Evolutionary conservation across 2,797 vertebrate genomes (phyloP).

Genomic region (Huso huso): DNA sequence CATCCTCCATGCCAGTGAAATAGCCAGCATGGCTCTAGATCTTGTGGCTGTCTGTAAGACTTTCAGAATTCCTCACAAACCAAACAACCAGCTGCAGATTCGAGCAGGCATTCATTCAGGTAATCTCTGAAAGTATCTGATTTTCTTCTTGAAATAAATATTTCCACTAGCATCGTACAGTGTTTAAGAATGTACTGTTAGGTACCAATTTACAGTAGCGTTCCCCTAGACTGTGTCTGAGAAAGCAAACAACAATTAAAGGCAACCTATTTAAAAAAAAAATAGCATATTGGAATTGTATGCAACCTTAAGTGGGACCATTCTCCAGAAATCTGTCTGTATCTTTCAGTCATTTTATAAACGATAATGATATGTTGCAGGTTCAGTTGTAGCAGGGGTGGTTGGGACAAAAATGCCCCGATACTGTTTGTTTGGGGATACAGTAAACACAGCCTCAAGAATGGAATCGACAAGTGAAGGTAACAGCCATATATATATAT

Average conservation of each 20-base stretch:
- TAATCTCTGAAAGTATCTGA: conserved; percentile 24
- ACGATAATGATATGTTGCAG: conserved; percentile 34
- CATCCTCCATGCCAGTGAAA: conserved; percentile 63
- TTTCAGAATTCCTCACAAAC: conserved; percentile 74
- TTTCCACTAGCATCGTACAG: too few relatives aligned
- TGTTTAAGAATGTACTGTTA: too few relatives aligned
- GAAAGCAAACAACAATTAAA: too few relatives aligned
- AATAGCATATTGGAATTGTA: too few relatives aligned
- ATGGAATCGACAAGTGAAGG: conserved; percentile 88
- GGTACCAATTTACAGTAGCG: too few relatives aligned
- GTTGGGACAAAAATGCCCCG: conserved; percentile 88
- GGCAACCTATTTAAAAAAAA: too few relatives aligned
- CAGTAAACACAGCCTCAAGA: conserved; percentile 80
- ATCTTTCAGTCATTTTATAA: too few relatives aligned
- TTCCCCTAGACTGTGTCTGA: too few relatives aligned
- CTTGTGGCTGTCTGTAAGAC: conserved; percentile 64
- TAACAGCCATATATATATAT: conserved; percentile 23
- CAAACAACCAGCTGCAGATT: conserved; percentile 66
- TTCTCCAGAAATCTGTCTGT: too few relatives aligned
- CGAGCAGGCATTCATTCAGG: conserved; percentile 74
- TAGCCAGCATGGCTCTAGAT: conserved; percentile 74
- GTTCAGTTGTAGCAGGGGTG: conserved; percentile 79
- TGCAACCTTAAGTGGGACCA: too few relatives aligned
- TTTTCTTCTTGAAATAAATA: too few relatives aligned
- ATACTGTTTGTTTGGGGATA: conserved; percentile 86